phyloP scores from a whole-genome alignment of 2,113 vertebrate species.

The Hiodon tergisus region DNA sequence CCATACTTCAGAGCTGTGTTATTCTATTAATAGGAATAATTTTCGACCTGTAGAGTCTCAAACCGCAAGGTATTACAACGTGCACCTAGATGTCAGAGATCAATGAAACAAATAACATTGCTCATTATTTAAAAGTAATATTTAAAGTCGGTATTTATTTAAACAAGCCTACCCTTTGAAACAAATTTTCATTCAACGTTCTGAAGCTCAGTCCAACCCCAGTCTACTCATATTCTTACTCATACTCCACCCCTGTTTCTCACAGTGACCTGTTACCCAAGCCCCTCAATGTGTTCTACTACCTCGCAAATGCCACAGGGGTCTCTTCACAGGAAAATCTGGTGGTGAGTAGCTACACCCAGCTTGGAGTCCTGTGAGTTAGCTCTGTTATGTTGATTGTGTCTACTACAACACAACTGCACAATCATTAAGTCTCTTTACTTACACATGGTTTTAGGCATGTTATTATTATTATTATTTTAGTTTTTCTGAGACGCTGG shows the following conservation, averaged over 20 bases:
- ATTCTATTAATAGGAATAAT: neutral
- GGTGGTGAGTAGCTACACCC: conserved; percentile 60
- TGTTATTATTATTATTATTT: no score
- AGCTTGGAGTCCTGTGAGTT: neutral
- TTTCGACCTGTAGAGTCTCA: neutral
- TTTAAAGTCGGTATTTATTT: no score
- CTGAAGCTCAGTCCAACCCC: neutral
- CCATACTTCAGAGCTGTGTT: neutral
- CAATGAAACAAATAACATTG: no score
- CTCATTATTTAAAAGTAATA: no score
- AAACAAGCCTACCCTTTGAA: no score
- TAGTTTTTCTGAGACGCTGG: neutral
- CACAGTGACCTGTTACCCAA: conserved; percentile 69
- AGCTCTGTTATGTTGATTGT: neutral
- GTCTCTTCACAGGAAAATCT: conserved; percentile 47
- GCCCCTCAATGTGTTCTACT: conserved; percentile 65
- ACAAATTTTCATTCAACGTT: no score
- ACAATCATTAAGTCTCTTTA: neutral
- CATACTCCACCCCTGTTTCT: conserved; percentile 7
- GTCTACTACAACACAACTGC: neutral
- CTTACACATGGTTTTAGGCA: neutral
- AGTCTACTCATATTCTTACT: neutral
- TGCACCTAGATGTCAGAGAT: no score
- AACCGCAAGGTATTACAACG: neutral
- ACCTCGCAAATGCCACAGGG: conserved; percentile 71